Conservation (phyloP, 2,797 vertebrate genomes). For the Trachurus trachurus region DNA sequence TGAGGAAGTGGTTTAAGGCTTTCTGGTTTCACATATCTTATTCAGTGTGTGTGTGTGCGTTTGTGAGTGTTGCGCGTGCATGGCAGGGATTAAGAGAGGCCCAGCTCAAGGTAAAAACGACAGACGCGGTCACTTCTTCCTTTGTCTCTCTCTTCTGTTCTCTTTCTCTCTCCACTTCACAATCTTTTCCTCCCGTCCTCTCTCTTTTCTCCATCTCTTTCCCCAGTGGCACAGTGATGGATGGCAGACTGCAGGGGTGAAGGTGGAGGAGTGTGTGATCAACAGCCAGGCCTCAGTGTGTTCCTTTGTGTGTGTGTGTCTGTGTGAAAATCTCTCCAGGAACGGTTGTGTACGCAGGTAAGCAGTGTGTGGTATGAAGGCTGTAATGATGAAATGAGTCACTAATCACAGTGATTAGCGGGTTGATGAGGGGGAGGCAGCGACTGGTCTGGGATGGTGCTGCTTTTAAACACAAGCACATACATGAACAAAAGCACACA, state of each 20-base stretch:
- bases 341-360: conserved; percentile 45
- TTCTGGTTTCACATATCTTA: conserved; percentile 73
- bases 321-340: conserved; percentile 45
- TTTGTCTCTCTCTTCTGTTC: conserved; percentile 62
- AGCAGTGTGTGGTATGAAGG: conserved; percentile 72
- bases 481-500: conserved; percentile 10
- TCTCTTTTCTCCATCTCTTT: conserved; percentile 49
- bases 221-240: conserved; percentile 75
- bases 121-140: conserved; percentile 67
- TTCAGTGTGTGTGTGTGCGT: conserved; percentile 28
- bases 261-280: conserved; percentile 77
- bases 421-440: conserved; percentile 62
- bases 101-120: conserved; percentile 70
- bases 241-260: conserved; percentile 80
- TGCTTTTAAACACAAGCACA: conserved; percentile 36
- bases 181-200: conserved; percentile 36
- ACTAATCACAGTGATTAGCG: conserved; percentile 82
- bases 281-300: conserved; percentile 56
- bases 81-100: conserved; percentile 68
- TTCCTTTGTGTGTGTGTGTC: conserved; percentile 16
- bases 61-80: conserved; percentile 22
- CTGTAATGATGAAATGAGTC: conserved; percentile 80
- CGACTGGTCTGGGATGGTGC: conserved; percentile 35
- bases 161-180: conserved; percentile 42
- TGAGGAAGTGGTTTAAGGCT: conserved; percentile 77